phyloP scores from a whole-genome alignment of 2,113 vertebrate genomes.

The Recurvirostra avosetta region DNA sequence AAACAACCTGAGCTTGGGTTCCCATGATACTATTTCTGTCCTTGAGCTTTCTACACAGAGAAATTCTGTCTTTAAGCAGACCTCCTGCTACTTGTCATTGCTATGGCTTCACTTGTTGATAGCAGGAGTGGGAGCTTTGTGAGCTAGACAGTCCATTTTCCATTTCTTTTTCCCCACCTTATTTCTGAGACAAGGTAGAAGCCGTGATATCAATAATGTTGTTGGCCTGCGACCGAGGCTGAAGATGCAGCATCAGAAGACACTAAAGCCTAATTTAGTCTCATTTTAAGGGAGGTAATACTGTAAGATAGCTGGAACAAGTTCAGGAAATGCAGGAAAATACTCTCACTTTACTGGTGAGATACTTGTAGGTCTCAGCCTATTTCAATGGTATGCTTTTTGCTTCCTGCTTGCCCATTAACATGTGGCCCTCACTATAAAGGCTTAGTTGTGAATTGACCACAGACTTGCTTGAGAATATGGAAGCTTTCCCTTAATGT shows the following conservation, averaged over 20 bases:
- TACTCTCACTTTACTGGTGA: not conserved
- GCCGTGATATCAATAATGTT: not conserved
- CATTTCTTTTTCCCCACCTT: not conserved
- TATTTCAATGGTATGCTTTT: not conserved
- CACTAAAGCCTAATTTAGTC: not conserved
- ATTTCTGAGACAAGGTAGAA: not conserved
- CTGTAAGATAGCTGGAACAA: not conserved
- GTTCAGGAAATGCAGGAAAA: not conserved
- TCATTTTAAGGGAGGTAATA: not conserved
- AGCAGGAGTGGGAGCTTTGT: not conserved
- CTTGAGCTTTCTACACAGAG: not conserved
- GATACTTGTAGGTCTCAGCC: not conserved
- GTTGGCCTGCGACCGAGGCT: not conserved
- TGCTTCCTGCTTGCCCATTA: not conserved
- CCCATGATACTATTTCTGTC: slow-evolving; percentile 3
- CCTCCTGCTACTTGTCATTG: not conserved
- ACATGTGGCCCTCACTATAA: not conserved
- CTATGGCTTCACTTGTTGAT: not conserved
- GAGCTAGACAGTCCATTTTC: not conserved
- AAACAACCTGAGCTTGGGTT: slow-evolving; percentile 6
- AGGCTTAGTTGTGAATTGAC: not conserved
- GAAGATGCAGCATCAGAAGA: not conserved
- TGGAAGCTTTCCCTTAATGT: not conserved
- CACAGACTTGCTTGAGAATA: not conserved
- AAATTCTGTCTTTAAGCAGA: slow-evolving; percentile 10